These are phyloP conservation scores for Dendrocincla fuliginosa DNA, from an alignment of 2,797 vertebrate genomes.

Conservation along the genomic window DNA sequence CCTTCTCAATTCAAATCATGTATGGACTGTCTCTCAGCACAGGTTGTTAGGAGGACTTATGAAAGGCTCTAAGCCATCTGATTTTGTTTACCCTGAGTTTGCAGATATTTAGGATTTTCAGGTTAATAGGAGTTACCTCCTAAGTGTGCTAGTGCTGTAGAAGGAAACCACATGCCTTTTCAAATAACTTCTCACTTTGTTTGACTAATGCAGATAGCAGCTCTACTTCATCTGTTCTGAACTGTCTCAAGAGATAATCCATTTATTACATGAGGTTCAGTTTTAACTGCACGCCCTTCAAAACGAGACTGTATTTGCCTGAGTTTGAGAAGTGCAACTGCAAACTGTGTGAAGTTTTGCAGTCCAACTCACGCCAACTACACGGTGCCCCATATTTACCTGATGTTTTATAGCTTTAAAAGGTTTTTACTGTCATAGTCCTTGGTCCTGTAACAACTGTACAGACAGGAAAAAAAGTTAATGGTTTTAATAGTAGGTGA, in stretches of 20 bases:
- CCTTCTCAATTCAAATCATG: not conserved
- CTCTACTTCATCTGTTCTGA: not conserved
- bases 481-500: not conserved
- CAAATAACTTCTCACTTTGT: not conserved
- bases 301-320: fast-evolving
- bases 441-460: not conserved
- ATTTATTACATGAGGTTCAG: not conserved
- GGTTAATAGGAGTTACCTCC: not conserved
- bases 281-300: not conserved
- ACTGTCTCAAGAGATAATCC: not conserved
- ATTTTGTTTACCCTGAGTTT: not conserved
- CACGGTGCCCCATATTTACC: not conserved
- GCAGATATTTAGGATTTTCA: not conserved
- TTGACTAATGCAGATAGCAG: not conserved
- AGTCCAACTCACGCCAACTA: not conserved
- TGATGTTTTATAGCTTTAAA: not conserved
- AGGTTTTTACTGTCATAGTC: not conserved
- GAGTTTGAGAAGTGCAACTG: not conserved
- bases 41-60: not conserved
- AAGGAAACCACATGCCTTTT: not conserved
- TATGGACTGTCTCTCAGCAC: not conserved
- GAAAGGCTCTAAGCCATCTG: not conserved
- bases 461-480: not conserved
- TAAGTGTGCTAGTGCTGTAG: not conserved
- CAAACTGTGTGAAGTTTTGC: not conserved